Percentiles rank a stretch among this genome's conserved stretches.
Evolutionary conservation across 2,797 vertebrate genomes (phyloP).

Genomic region (Falco berigora): DNA sequence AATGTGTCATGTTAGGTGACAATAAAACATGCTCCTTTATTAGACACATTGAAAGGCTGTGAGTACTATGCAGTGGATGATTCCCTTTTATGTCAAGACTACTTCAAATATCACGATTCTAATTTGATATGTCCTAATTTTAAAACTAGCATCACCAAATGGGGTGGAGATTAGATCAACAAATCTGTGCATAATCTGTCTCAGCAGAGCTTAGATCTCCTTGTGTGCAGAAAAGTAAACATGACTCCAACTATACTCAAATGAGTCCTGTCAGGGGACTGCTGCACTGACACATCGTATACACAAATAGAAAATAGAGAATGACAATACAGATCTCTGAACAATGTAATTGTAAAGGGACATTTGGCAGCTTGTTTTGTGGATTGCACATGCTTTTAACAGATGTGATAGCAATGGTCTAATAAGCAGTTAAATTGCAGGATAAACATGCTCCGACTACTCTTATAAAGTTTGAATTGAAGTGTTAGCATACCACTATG

Average conservation of each 20-base stretch:
- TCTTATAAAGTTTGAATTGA: background rate
- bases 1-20: background rate
- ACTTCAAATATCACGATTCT: background rate
- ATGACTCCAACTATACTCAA: background rate
- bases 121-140: background rate
- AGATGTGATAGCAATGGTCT: background rate
- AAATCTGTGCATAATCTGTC: background rate
- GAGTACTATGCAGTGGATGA: background rate
- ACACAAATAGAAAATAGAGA: background rate
- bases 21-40: background rate
- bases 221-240: background rate
- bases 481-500: background rate
- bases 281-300: background rate
- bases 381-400: background rate
- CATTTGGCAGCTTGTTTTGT: background rate
- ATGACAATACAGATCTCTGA: background rate
- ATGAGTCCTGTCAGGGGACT: background rate
- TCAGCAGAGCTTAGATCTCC: background rate
- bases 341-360: background rate
- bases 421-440: background rate
- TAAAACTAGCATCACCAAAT: background rate
- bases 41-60: background rate
- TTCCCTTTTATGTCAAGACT: background rate
- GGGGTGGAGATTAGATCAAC: background rate
- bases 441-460: background rate